These are phyloP conservation scores for Teleogryllus oceanicus DNA, from an alignment of 2,888 invertebrate genomes.

Conservation along the genomic window DNA sequence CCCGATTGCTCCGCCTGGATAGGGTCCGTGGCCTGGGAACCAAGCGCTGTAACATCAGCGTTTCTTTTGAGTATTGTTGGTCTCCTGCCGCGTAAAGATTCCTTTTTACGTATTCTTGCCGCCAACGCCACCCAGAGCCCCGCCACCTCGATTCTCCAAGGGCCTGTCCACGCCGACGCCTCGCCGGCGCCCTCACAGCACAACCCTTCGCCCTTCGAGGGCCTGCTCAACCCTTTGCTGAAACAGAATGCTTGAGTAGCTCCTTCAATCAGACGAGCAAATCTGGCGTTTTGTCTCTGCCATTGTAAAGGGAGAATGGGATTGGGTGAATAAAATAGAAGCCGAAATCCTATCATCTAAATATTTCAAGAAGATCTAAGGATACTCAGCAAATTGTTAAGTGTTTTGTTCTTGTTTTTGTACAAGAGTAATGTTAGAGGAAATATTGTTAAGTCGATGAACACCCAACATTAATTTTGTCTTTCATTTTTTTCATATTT, in stretches of 20 bases:
- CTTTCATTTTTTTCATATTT: too few species aligned
- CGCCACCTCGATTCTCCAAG: background rate
- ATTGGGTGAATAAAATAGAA: too few species aligned
- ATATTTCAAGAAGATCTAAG: too few species aligned
- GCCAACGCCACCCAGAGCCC: background rate
- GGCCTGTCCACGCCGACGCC: background rate
- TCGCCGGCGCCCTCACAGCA: background rate
- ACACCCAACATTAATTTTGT: too few species aligned
- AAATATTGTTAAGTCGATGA: too few species aligned
- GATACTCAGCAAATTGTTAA: too few species aligned
- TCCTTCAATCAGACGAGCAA: background rate
- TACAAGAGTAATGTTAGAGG: too few species aligned
- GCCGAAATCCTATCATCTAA: too few species aligned
- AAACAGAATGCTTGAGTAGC: background rate
- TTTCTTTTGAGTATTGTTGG: conserved; percentile 10
- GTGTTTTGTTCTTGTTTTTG: too few species aligned
- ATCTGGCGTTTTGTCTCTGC: too few species aligned
- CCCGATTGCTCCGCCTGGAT: background rate
- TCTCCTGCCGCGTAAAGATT: background rate
- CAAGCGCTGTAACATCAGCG: background rate
- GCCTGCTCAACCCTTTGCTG: background rate
- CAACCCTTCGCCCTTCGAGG: background rate
- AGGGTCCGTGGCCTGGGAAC: background rate
- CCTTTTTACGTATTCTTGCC: background rate
- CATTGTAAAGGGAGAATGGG: too few species aligned